Evolutionary conservation across 2,888 invertebrate species (phyloP).

Genomic region (Synanthedon vespiformis): DNA sequence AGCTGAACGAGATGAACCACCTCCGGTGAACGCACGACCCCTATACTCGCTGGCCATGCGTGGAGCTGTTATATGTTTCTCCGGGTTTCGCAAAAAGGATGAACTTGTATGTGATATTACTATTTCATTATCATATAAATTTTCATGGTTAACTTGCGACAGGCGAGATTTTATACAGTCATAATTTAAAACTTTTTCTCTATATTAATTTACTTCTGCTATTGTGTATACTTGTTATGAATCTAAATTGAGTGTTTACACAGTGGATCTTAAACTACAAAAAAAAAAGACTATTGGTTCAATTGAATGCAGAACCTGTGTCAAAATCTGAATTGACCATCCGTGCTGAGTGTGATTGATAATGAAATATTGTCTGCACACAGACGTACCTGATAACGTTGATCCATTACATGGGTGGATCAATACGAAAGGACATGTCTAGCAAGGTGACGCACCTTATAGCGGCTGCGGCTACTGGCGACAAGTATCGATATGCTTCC

Average conservation of each 20-base stretch:
- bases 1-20: slow-evolving; percentile 78
- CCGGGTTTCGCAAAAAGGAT: slow-evolving; percentile 90
- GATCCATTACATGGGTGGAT: slow-evolving; percentile 97
- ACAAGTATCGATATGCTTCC: slow-evolving; percentile 94
- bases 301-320: too few relatives aligned
- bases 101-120: slow-evolving; percentile 78
- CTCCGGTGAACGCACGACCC: slow-evolving; percentile 80
- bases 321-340: too few relatives aligned
- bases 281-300: too few relatives aligned
- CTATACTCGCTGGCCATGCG: slow-evolving; percentile 90
- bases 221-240: too few relatives aligned
- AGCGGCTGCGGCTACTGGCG: slow-evolving; percentile 88
- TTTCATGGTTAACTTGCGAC: too few relatives aligned
- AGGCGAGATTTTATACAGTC: too few relatives aligned
- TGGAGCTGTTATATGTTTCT: slow-evolving; percentile 90
- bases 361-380: slow-evolving; percentile 11
- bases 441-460: slow-evolving; percentile 93
- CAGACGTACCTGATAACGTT: slow-evolving; percentile 88
- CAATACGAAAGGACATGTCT: slow-evolving; percentile 91
- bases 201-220: too few relatives aligned
- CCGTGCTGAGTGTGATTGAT: background rate
- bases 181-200: too few relatives aligned
- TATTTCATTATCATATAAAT: too few relatives aligned
- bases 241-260: too few relatives aligned
- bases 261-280: too few relatives aligned